A percentile compares a stretch with the other conserved stretches of the same genome.
Conservation (phyloP, 2,113 vertebrate species). For the Pluvialis apricaria region DNA sequence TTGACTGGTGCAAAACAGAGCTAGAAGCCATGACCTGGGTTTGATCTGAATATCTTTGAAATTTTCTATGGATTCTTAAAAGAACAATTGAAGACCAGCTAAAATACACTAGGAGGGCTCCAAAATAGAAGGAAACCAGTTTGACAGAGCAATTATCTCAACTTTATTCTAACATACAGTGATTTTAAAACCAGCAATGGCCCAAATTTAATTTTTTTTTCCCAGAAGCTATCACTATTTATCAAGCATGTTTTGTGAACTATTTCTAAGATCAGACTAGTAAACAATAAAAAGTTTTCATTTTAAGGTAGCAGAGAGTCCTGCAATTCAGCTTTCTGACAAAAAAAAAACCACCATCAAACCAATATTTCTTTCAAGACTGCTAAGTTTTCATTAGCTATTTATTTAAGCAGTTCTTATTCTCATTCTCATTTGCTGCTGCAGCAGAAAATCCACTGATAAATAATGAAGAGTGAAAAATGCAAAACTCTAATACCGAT, state of each 20-base stretch:
- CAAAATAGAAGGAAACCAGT: background rate
- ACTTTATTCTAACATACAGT: background rate
- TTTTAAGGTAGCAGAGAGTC: background rate
- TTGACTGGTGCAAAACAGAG: background rate
- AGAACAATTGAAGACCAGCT: background rate
- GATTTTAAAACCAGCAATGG: constrained; percentile 1
- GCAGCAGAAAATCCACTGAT: background rate
- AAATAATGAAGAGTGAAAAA: background rate
- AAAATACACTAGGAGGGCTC: background rate
- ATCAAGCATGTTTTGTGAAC: background rate
- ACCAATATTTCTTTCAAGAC: background rate
- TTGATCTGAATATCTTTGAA: background rate
- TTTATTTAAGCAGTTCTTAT: background rate
- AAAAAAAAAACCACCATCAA: background rate
- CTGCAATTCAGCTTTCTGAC: background rate
- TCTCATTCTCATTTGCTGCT: background rate
- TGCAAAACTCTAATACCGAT: background rate
- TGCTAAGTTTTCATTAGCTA: background rate
- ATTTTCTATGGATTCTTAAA: background rate
- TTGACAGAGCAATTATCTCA: background rate
- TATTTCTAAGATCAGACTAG: background rate
- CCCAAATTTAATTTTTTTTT: background rate
- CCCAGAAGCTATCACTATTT: background rate
- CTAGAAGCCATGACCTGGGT: background rate
- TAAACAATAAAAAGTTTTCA: background rate